phyloP scores from a whole-genome alignment of 2,113 vertebrate genomes.

The Chloroceryle aenea region DNA sequence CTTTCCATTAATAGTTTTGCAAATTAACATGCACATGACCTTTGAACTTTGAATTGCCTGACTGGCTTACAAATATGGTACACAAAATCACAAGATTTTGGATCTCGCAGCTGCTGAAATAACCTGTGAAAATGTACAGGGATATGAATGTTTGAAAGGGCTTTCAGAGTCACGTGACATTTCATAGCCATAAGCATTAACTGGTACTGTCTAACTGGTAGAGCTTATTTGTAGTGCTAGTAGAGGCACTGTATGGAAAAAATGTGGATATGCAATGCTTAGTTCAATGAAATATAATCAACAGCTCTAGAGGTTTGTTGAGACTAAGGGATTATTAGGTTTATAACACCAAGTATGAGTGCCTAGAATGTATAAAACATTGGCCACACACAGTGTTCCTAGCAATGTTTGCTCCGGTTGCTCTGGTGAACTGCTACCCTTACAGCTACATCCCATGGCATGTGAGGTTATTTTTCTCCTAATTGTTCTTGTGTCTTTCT shows the following conservation, averaged over 20 bases:
- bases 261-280: neutral
- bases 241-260: neutral
- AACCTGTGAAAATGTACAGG: slow-evolving; percentile 1
- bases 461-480: neutral
- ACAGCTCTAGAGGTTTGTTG: neutral
- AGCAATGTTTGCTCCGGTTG: neutral
- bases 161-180: neutral
- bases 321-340: slow-evolving; percentile 32
- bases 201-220: neutral
- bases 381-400: slow-evolving; percentile 37
- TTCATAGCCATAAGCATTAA: neutral
- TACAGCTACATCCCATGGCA: neutral
- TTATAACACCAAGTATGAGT: neutral
- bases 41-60: slow-evolving; percentile 38
- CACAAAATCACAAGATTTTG: slow-evolving; percentile 26
- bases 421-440: neutral
- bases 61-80: neutral
- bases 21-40: slow-evolving; percentile 30
- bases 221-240: neutral
- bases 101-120: neutral
- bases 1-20: slow-evolving; percentile 48
- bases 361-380: neutral
- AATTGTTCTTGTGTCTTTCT: neutral
- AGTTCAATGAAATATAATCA: slow-evolving; percentile 22
- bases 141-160: neutral